Base-by-base conservation (phyloP, 2,113 vertebrate species). In the Amphiprion ocellaris region DNA sequence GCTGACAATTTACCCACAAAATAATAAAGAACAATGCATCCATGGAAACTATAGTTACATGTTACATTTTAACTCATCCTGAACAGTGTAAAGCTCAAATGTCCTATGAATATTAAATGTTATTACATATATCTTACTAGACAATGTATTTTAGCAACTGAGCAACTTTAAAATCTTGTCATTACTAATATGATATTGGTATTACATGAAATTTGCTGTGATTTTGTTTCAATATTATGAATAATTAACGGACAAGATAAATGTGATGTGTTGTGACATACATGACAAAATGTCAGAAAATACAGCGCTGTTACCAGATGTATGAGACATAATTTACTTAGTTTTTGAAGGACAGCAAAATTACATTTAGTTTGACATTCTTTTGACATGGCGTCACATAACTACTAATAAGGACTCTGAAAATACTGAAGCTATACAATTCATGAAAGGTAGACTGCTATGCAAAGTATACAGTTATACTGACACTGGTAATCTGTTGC, bases 91-190 rank as follows among this genome's bases (percentile, higher is more conserved):
- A 28, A 73, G 52, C 28, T 30, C n/a, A 68, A 17, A 0, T 70
- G 55, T 30, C 21, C 59, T 41, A 30, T 70, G 39, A 19, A 69
- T 69, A 58, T 74, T 39, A 24, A 67, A 58, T 30, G 60, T 50
- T 28, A 62, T 23, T 24, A 71, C 47, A 77, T 49, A 24, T 26
- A 71, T 63, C 44, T 68, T 9, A 39, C 67, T 7, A 28, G 37
- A 73, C 53, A 44, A 88, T 74, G 55, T 41, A 62, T 70, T 87
- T 61, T 33, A 82, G 33, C 26, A 64, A 64, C 7, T 64, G 44
- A 68, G 74, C 23, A 77, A 74, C 23, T 15, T 74, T 11, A 49
- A 7, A 62, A 37, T 37, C 16, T 41, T 9, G 14, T 47, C 61
- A 19, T 59, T 52, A 19, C 7, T 5, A n/a, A 61, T 47, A 28